phyloP scores from a whole-genome alignment of 2,113 vertebrate species.

The Ploceus nigricollis region DNA sequence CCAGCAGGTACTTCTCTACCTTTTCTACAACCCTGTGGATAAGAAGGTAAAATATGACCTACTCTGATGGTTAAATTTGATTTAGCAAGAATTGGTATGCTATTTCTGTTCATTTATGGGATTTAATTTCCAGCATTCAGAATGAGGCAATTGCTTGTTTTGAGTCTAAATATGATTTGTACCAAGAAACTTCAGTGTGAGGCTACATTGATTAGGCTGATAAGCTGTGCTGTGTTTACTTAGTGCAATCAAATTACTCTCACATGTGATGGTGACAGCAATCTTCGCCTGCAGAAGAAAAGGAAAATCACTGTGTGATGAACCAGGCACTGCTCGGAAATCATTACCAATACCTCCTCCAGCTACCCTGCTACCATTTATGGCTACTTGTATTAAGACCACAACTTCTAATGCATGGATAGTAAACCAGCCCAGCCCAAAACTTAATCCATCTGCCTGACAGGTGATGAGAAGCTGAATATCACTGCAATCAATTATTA shows the following conservation, averaged over 20 bases:
- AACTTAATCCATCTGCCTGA: background rate
- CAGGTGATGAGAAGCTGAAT: background rate
- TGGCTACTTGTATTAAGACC: fast-evolving
- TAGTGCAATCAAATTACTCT: background rate
- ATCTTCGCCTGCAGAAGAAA: background rate
- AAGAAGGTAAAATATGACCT: background rate
- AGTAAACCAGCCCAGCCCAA: background rate
- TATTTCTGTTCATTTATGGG: background rate
- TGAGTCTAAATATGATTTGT: background rate
- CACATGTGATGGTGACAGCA: background rate
- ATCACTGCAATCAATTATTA: background rate
- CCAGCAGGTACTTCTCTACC: background rate
- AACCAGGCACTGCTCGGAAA: background rate
- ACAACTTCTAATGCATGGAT: background rate
- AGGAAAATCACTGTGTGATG: background rate
- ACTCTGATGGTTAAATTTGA: background rate
- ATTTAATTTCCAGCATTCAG: background rate
- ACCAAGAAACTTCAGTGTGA: background rate
- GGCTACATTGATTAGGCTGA: background rate
- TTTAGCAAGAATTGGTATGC: background rate
- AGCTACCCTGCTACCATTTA: background rate
- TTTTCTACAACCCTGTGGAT: background rate
- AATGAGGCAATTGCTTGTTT: background rate
- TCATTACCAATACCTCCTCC: background rate
- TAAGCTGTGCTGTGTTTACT: background rate